Percentiles rank a stretch among this genome's conserved stretches.
Conservation (phyloP, 2,888 invertebrate species). For the Eledone cirrhosa region DNA sequence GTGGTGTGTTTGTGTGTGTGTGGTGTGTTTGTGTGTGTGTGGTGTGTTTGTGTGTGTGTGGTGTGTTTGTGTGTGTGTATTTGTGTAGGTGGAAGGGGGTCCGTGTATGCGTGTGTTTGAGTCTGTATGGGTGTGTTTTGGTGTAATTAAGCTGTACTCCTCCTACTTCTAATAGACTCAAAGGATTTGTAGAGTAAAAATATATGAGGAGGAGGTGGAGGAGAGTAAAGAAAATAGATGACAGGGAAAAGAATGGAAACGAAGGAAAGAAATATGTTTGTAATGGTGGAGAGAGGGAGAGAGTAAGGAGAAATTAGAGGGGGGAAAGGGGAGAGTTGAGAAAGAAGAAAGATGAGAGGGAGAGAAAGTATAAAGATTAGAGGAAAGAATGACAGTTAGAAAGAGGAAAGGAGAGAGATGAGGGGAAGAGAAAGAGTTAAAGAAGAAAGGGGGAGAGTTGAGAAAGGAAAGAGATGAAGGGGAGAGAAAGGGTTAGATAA, state of each 20-base stretch:
- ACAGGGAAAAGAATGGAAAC: not conserved
- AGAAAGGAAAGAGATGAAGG: not conserved
- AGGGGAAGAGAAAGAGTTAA: not conserved
- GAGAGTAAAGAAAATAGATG: not conserved
- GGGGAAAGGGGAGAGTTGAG: not conserved
- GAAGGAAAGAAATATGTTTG: not conserved
- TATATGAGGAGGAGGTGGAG: not conserved
- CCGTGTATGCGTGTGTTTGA: too few species aligned
- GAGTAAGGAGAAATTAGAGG: constrained; percentile 17
- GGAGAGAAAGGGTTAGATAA: too few species aligned
- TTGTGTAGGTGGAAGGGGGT: not conserved
- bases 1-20: not conserved
- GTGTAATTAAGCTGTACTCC: not conserved
- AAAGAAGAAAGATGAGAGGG: constrained; percentile 7
- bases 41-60: not conserved
- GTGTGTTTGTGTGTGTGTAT: not conserved
- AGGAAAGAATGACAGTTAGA: not conserved
- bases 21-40: not conserved
- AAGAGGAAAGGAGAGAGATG: not conserved
- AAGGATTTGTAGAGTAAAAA: not conserved
- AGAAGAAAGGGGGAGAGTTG: not conserved
- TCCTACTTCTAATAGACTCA: not conserved
- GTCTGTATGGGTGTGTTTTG: too few species aligned
- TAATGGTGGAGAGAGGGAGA: constrained; percentile 7
- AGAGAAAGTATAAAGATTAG: constrained; percentile 1